A percentile compares a stretch with the other conserved stretches of the same genome.
phyloP scores from a whole-genome alignment of 1,140 invertebrate genomes.

The Trissolcus basalis region DNA sequence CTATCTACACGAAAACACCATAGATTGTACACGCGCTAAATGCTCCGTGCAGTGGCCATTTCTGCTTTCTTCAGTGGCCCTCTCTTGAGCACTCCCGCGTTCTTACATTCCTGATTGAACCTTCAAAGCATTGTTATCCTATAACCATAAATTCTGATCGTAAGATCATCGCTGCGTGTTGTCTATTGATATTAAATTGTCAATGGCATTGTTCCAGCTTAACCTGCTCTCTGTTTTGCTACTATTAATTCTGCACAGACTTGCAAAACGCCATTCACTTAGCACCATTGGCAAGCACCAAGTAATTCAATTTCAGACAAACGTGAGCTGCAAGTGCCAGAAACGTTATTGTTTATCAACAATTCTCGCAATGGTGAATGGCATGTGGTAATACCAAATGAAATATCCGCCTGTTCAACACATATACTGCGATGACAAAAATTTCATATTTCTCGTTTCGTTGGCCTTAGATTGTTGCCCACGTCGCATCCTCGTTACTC shows the following conservation, averaged over 20 bases:
- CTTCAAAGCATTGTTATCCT: slow-evolving; percentile 72
- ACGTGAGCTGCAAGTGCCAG: background rate
- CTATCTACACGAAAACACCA: slow-evolving; percentile 59
- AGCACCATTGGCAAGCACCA: background rate
- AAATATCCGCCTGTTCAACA: no score
- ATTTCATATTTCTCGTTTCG: slow-evolving; percentile 36
- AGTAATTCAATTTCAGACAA: slow-evolving; percentile 5
- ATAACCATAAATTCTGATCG: slow-evolving; percentile 48
- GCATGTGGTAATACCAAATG: no score
- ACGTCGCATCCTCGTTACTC: slow-evolving; percentile 59
- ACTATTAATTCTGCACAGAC: slow-evolving; percentile 15
- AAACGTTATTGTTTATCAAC: no score
- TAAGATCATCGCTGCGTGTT: slow-evolving; percentile 36
- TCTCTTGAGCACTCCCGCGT: slow-evolving; percentile 49
- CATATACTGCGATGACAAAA: slow-evolving; percentile 8
- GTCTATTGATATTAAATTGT: slow-evolving; percentile 45
- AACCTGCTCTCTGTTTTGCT: slow-evolving; percentile 10
- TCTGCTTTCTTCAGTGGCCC: slow-evolving; percentile 50
- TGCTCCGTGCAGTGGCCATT: slow-evolving; percentile 51
- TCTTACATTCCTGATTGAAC: slow-evolving; percentile 65
- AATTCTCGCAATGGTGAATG: no score
- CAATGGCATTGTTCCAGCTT: slow-evolving; percentile 20
- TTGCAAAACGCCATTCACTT: background rate
- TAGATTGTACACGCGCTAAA: slow-evolving; percentile 61
- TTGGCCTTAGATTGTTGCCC: slow-evolving; percentile 45